Percentiles rank a stretch among this genome's conserved stretches.
phyloP scores from a whole-genome alignment of 1,140 invertebrate species.

The Drosophila nannoptera region DNA sequence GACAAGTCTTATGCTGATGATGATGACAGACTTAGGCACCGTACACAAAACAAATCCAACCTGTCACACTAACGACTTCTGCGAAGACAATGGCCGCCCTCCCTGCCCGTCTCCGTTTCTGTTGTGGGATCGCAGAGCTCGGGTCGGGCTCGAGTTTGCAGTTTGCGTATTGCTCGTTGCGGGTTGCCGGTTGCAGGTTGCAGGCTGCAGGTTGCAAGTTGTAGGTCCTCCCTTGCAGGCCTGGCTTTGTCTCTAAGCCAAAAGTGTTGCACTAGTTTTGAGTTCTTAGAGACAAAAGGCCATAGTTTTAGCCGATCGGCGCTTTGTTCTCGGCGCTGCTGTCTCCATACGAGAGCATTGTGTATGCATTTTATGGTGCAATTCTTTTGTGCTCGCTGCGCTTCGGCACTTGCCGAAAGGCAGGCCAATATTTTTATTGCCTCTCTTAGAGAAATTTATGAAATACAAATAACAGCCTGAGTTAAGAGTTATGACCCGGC shows the following conservation, averaged over 20 bases:
- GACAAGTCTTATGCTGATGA: constrained; percentile 78
- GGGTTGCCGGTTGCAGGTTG: constrained; percentile 16
- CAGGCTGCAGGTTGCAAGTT: constrained; percentile 15
- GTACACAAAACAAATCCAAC: constrained; percentile 74
- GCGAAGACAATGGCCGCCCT: constrained; percentile 69
- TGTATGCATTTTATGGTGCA: constrained; percentile 71
- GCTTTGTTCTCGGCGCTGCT: constrained; percentile 44
- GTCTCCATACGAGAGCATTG: constrained; percentile 36
- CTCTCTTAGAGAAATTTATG: constrained; percentile 48
- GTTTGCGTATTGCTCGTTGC: constrained; percentile 26
- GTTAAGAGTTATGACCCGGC: constrained; percentile 75
- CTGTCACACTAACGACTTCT: constrained; percentile 79
- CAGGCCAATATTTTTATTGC: constrained; percentile 77
- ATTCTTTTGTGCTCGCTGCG: constrained; percentile 73
- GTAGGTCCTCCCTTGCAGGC: constrained; percentile 10
- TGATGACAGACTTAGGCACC: constrained; percentile 78
- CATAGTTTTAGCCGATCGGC: constrained; percentile 53
- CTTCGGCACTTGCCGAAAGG: constrained; percentile 60
- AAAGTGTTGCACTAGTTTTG: constrained; percentile 77
- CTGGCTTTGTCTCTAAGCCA: constrained; percentile 65
- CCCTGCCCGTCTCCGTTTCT: constrained; percentile 12
- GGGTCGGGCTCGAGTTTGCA: constrained; percentile 22
- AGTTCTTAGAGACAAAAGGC: constrained; percentile 55
- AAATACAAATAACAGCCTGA: constrained; percentile 63
- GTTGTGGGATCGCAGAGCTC: constrained; percentile 7